Base-by-base conservation (phyloP, 2,888 invertebrate genomes). In the Vesta saturnalis region DNA sequence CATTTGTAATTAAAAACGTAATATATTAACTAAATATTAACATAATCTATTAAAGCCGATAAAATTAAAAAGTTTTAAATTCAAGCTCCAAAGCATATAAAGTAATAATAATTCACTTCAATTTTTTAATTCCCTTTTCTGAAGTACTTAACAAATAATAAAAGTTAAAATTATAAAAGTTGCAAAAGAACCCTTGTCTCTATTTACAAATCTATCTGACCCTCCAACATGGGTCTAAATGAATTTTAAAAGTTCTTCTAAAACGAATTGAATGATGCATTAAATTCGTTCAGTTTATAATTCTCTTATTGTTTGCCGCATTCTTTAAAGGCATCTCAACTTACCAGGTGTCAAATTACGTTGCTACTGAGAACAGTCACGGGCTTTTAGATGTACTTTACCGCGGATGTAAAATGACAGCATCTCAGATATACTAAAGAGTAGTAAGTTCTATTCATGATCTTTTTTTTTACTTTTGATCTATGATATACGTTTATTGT, bases 361-460 rank as follows among this genome's bases (percentile, higher is more conserved):
- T 39, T 71, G 72, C 73, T 74, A 72, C 75, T 67, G 73, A 74
- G 74, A 71, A 63, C 65, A 73, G 74, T 72, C 73, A 72, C 72
- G 73, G 70, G 67, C 73, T 70, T 73, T 74, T 72, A 71, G 69
- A 64, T 64, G 71, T 69, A 67, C 69, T 67, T 68, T 67, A 67
- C 73, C 74, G 72, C 74, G 74, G 74, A 74, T 74, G 74, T 71
- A 65, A 67, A 68, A 60, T 72, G 74, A 74, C 74, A 74, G 71
- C 70, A 64, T 61, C 67, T 64, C 62, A 64, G 63, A 30, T 56
- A 67, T 64, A 58, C 61, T 69, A 68, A 52, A n/a, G 21, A 52
- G 21, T 49, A 52, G 18, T 12, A 19, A 10, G 52, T 52, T 19
- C 70, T 60, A 73, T 73, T 72, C 69, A 72, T 63, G 60, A 58